These are phyloP conservation scores for Ferdinandea cuprea DNA, from an alignment of 2,888 invertebrate species.

Conservation along the genomic window DNA sequence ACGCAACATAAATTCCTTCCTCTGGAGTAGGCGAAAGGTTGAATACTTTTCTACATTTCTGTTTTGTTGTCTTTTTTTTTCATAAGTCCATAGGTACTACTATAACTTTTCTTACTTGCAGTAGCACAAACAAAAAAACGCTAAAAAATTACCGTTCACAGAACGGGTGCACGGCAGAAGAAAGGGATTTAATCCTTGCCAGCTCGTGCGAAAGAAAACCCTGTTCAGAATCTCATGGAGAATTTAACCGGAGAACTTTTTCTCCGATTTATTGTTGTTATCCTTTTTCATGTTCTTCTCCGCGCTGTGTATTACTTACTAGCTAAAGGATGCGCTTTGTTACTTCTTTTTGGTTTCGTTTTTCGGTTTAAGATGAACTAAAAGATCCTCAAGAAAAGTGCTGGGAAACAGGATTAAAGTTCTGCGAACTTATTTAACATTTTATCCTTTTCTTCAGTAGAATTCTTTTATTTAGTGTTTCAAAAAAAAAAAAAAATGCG, in stretches of 20 bases:
- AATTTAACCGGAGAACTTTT: slow-evolving; percentile 71
- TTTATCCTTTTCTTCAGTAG: slow-evolving; percentile 20
- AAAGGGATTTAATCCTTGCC: slow-evolving; percentile 60
- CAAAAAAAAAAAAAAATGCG: slow-evolving; percentile 56
- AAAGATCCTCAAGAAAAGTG: slow-evolving; percentile 51
- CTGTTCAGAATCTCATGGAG: slow-evolving; percentile 70
- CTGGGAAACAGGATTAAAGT: slow-evolving; percentile 67
- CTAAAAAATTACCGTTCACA: slow-evolving; percentile 63
- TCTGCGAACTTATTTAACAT: slow-evolving; percentile 46
- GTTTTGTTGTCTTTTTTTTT: slow-evolving; percentile 3
- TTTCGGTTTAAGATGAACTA: slow-evolving; percentile 37
- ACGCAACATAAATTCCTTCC: slow-evolving; percentile 66
- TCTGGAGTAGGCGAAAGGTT: slow-evolving; percentile 57
- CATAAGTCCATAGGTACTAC: slow-evolving; percentile 41
- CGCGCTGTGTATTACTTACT: slow-evolving; percentile 37
- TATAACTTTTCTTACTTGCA: slow-evolving; percentile 31
- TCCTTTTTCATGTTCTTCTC: slow-evolving; percentile 24
- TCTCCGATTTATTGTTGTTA: slow-evolving; percentile 53
- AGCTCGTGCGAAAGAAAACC: slow-evolving; percentile 73
- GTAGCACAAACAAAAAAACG: slow-evolving; percentile 10
- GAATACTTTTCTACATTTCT: slow-evolving; percentile 29
- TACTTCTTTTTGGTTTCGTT: slow-evolving; percentile 27
- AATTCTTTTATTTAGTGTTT: slow-evolving; percentile 44
- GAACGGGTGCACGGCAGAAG: slow-evolving; percentile 41
- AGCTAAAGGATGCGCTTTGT: slow-evolving; percentile 63